Evolutionary conservation across 2,888 invertebrate genomes (phyloP).

Genomic region (Idaea straminata): DNA sequence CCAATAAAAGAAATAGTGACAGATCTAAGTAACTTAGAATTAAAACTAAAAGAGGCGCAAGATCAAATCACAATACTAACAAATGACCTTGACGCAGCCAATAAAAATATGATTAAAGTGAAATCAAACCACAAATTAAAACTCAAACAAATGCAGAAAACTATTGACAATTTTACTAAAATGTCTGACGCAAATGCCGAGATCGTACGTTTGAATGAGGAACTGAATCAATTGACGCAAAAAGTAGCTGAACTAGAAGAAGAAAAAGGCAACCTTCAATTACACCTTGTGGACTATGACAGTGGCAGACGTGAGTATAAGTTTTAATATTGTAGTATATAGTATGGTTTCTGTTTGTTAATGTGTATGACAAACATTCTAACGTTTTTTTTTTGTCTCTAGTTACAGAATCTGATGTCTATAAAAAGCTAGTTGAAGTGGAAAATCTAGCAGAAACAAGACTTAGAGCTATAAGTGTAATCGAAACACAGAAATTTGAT

Average conservation of each 20-base stretch:
- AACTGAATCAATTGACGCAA: constrained; percentile 83
- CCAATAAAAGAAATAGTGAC: constrained; percentile 25
- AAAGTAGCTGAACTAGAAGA: constrained; percentile 92
- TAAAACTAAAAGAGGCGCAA: constrained; percentile 66
- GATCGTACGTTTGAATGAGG: constrained; percentile 82
- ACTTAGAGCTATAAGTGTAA: constrained; percentile 79
- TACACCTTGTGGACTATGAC: constrained; percentile 90
- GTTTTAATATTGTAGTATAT: not conserved
- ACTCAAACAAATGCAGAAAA: constrained; percentile 88
- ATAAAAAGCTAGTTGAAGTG: constrained; percentile 71
- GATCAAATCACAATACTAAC: constrained; percentile 79
- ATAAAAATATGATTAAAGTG: constrained; percentile 88
- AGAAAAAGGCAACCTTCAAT: constrained; percentile 94
- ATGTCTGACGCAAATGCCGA: constrained; percentile 85
- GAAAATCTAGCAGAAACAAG: constrained; percentile 76
- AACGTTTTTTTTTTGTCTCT: constrained; percentile 34
- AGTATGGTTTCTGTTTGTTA: not conserved
- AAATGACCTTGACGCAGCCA: constrained; percentile 86
- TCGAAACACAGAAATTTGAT: constrained; percentile 85
- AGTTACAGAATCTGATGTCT: constrained; percentile 76
- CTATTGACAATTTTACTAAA: constrained; percentile 84
- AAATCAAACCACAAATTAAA: constrained; percentile 86
- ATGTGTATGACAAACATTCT: not conserved
- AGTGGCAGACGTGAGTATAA: constrained; percentile 82
- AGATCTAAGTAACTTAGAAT: constrained; percentile 53